Evolutionary conservation across 2,797 vertebrate genomes (phyloP), one percentile per base, ranked within the genome.

Genomic region (Gobio occitaniae): DNA sequence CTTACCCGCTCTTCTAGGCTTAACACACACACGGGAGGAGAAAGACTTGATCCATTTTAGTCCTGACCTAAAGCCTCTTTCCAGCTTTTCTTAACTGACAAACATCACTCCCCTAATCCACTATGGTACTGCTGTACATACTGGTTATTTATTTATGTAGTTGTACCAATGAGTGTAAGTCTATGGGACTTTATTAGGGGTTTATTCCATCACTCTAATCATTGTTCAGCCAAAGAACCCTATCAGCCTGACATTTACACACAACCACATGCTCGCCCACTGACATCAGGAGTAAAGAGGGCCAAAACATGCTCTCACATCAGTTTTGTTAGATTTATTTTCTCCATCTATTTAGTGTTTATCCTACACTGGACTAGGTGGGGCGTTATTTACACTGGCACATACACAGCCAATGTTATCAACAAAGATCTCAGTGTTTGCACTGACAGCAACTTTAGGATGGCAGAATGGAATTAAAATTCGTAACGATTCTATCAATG

Each of bases 21-120:
- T 83, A 52, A 76, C 82, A 52, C 19, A 65, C 44, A 29, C 74
- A 71, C 1, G 0, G 71, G 54, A 71, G 36, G 32, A 75, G 70
- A 86, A 75, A 83, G 70, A 86, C 76, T 82, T 78, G 29, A 83
- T 65, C 74, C 75, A 25, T 74, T 70, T 87, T 83, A 75, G 75
- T 75, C 69, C 25, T 75, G 81, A 75, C 68, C 59, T 41, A 84
- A 87, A 83, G 86, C 76, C 69, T 80, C 75, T 74, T 83, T 83
- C n/a, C 78, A 75, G 54, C 66, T 84, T 54, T 61, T 41, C 19
- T 79, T 86, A 65, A 72, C 17, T 66, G 80, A 83, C 47, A 78
- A 71, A 66, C 80, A 83, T 78, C 74, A 25, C 36, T 79, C 25
- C 9, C 25, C 29, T 69, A 83, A 84, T 84, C 82, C 48, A 54